Evolutionary conservation across 2,888 invertebrate genomes (phyloP).

Genomic region (Mamestra brassicae): DNA sequence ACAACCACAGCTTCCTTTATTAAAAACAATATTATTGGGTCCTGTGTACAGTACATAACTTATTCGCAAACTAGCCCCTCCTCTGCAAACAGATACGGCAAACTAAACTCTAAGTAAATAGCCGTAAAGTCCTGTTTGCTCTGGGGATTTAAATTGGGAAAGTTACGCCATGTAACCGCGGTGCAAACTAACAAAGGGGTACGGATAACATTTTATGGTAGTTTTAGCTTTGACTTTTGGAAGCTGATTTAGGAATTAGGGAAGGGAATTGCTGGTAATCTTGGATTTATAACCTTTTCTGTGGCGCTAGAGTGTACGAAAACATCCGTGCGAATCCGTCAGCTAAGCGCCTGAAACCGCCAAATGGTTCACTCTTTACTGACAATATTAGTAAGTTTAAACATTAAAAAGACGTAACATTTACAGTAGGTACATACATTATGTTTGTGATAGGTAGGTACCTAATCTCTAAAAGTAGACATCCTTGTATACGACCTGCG

Average conservation of each 20-base stretch:
- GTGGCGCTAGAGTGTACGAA: conserved; percentile 6
- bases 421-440: no score
- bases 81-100: conserved; percentile 58
- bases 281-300: conserved; percentile 42
- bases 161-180: conserved; percentile 58
- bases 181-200: conserved; percentile 57
- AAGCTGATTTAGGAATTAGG: conserved; percentile 56
- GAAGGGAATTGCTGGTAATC: conserved; percentile 36
- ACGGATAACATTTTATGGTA: conserved; percentile 53
- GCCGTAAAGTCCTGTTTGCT: conserved; percentile 44
- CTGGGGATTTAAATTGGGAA: conserved; percentile 58
- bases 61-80: conserved; percentile 54
- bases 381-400: no score
- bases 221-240: conserved; percentile 52
- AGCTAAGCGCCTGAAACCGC: not conserved
- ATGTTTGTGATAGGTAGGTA: no score
- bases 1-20: conserved; percentile 48
- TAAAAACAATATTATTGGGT: conserved; percentile 60
- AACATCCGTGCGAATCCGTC: conserved; percentile 4
- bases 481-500: no score
- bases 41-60: conserved; percentile 59
- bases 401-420: no score
- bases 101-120: conserved; percentile 62
- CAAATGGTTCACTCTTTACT: not conserved
- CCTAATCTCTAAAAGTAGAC: no score